phyloP scores from a whole-genome alignment of 2,113 vertebrate genomes.

The Polypterus senegalus region DNA sequence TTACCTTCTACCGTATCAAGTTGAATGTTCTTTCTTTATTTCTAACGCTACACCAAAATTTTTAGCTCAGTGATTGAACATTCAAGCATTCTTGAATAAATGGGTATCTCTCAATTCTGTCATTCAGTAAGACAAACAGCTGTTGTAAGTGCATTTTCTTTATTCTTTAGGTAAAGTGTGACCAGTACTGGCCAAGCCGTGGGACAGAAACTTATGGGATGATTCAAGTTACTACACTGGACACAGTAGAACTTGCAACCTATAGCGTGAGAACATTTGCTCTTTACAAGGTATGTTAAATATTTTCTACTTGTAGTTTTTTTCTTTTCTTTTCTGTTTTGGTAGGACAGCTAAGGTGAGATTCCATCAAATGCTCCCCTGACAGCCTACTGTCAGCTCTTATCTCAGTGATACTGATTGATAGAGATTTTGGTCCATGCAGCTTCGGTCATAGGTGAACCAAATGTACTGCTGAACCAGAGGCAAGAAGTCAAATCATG shows the following conservation, averaged over 20 bases:
- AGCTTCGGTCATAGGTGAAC: too few species aligned
- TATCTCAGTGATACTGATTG: background rate
- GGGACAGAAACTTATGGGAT: conserved; percentile 85
- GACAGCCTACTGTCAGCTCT: background rate
- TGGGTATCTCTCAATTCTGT: too few species aligned
- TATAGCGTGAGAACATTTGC: conserved; percentile 82
- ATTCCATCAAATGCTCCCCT: background rate
- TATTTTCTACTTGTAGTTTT: background rate
- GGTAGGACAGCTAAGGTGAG: background rate
- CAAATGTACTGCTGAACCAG: background rate
- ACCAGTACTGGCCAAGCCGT: conserved; percentile 89
- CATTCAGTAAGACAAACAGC: too few species aligned
- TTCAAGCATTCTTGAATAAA: too few species aligned
- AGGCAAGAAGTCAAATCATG: background rate
- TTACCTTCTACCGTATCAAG: too few species aligned
- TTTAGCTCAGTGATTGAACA: too few species aligned
- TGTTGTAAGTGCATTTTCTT: background rate
- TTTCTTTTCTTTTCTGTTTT: background rate
- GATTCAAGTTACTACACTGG: conserved; percentile 84
- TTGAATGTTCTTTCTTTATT: too few species aligned
- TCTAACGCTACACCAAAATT: too few species aligned
- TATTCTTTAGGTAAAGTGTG: conserved; percentile 76
- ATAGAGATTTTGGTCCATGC: too few species aligned
- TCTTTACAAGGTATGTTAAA: conserved; percentile 69
- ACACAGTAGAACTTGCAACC: conserved; percentile 80